Percentiles rank a stretch among this genome's conserved stretches.
Evolutionary conservation across 2,888 invertebrate genomes (phyloP).

Genomic region (Nephrocerus scutellatus): DNA sequence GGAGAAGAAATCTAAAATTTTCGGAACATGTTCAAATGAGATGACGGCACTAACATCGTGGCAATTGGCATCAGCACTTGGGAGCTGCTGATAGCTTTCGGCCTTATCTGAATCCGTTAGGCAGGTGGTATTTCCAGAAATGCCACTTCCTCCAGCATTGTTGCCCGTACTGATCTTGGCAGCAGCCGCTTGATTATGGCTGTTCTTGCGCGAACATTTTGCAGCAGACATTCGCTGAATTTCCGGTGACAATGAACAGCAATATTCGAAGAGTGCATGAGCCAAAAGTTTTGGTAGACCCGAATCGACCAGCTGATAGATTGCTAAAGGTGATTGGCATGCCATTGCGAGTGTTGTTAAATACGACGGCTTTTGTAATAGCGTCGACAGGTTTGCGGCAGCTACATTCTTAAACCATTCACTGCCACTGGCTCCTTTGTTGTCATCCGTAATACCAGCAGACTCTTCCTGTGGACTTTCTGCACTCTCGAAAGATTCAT

Average conservation of each 20-base stretch:
- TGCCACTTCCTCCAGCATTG: slow-evolving; percentile 3
- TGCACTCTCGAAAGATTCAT: slow-evolving; percentile 14
- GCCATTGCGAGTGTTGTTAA: slow-evolving; percentile 71
- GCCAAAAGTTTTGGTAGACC: slow-evolving; percentile 61
- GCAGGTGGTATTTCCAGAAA: slow-evolving; percentile 20
- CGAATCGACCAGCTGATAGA: slow-evolving; percentile 69
- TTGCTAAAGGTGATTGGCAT: slow-evolving; percentile 72
- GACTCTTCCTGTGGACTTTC: slow-evolving; percentile 12
- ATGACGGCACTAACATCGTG: no score
- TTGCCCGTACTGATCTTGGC: slow-evolving; percentile 7
- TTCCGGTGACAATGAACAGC: slow-evolving; percentile 35
- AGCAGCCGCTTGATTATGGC: slow-evolving; percentile 18
- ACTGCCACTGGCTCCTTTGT: slow-evolving; percentile 51
- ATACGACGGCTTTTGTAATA: slow-evolving; percentile 57
- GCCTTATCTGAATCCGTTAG: slow-evolving; percentile 51
- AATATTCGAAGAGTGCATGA: slow-evolving; percentile 54
- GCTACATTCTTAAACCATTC: slow-evolving; percentile 57
- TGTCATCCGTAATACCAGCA: slow-evolving; percentile 61
- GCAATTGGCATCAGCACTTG: slow-evolving; percentile 28
- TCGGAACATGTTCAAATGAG: slow-evolving; percentile 55
- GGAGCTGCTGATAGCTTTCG: slow-evolving; percentile 26
- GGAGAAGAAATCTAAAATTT: slow-evolving; percentile 73
- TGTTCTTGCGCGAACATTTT: slow-evolving; percentile 14
- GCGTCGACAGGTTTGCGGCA: slow-evolving; percentile 52
- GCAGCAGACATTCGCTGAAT: slow-evolving; percentile 26